Evolutionary conservation across 2,797 vertebrate genomes (phyloP).

Genomic region (Oreochromis mossambicus): DNA sequence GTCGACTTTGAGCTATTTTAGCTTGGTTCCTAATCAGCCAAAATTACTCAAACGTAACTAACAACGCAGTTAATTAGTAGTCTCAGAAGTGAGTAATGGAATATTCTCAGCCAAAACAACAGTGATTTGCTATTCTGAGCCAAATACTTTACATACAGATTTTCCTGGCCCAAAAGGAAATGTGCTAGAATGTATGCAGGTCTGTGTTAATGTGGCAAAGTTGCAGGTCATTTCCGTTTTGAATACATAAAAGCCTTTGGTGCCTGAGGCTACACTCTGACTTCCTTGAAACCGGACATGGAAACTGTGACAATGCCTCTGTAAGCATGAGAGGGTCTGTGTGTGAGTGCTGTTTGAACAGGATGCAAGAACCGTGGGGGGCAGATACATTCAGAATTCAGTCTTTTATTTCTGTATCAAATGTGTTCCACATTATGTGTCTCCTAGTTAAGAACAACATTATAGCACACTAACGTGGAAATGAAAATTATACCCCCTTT

Average conservation of each 20-base stretch:
- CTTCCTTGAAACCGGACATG: constrained; percentile 52
- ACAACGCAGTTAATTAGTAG: neutral
- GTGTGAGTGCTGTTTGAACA: constrained; percentile 6
- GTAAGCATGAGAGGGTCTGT: constrained; percentile 14
- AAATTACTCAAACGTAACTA: neutral
- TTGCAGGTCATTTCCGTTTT: constrained; percentile 62
- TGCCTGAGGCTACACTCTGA: constrained; percentile 47
- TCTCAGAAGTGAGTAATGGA: neutral
- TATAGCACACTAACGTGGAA: neutral
- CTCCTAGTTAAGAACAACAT: neutral
- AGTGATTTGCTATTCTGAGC: constrained; percentile 18
- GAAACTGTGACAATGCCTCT: constrained; percentile 61
- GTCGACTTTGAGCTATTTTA: neutral
- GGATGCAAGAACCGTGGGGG: neutral
- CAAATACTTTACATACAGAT: constrained; percentile 18
- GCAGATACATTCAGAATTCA: neutral
- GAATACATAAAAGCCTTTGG: constrained; percentile 24
- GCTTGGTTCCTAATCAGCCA: neutral
- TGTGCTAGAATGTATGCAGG: constrained; percentile 25
- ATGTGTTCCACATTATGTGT: neutral
- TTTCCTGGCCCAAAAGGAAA: constrained; percentile 2
- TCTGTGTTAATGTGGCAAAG: constrained; percentile 46
- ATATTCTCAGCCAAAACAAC: neutral
- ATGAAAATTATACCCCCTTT: neutral
- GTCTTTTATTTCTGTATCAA: neutral